These are phyloP conservation scores for Tachysurus fulvidraco DNA, from an alignment of 2,113 vertebrate species.

Conservation along the genomic window DNA sequence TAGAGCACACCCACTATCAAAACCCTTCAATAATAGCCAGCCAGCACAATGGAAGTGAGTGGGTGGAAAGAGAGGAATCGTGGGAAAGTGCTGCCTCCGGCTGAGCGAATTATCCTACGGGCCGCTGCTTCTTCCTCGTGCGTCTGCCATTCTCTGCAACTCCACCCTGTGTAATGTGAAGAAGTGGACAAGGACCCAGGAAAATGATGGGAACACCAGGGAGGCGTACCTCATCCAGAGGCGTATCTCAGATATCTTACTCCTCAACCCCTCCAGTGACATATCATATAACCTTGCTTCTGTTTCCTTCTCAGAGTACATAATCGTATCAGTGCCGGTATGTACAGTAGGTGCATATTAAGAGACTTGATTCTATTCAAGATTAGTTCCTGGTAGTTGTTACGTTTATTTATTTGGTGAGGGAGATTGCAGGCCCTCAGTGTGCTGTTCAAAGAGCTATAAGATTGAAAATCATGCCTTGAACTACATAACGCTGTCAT, in stretches of 20 bases:
- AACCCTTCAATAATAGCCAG: constrained; percentile 37
- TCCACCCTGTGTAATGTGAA: constrained; percentile 31
- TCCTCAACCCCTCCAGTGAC: constrained; percentile 1
- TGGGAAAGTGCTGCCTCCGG: constrained; percentile 45
- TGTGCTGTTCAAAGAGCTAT: neutral
- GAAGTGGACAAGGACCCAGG: neutral
- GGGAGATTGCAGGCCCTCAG: neutral
- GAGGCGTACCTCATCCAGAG: neutral
- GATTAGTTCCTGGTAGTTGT: neutral
- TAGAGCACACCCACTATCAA: constrained; percentile 34
- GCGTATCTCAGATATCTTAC: neutral
- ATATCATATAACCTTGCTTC: neutral
- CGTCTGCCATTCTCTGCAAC: constrained; percentile 7
- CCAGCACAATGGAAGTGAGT: constrained; percentile 44
- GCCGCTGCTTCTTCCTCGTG: constrained; percentile 26
- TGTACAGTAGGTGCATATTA: neutral
- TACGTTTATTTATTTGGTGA: neutral
- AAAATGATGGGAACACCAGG: neutral
- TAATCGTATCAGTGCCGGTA: neutral
- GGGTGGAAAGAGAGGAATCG: constrained; percentile 55
- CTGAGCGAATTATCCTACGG: constrained; percentile 43
- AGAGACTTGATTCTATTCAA: neutral
- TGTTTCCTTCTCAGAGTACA: neutral
- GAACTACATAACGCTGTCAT: neutral
- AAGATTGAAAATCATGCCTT: neutral